Base-by-base conservation (phyloP, 2,888 invertebrate genomes). In the Eupeodes luniger region DNA sequence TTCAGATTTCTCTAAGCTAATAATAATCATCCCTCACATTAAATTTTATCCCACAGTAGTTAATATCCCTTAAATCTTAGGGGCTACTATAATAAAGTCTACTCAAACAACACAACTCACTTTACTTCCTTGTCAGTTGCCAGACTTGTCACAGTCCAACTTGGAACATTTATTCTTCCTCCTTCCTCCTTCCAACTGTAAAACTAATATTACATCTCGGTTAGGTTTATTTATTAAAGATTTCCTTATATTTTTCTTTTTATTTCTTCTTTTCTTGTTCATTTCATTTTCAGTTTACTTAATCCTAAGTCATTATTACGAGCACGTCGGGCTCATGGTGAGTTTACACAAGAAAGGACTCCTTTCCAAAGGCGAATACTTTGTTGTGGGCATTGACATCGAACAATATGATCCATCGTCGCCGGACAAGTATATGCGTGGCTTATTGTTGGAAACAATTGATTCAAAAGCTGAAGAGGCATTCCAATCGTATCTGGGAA, bases 371-470 rank as follows among this genome's bases (percentile, higher is more conserved):
- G 96, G 98, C n/a, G 97, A 98, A 92, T 99, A 98, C 92, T 98
- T 98, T 92, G 98, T 98, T 1, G 96, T 98, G 34, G 98, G 98
- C 6, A 97, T 98, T 7, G 97, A 98, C 91, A 96, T 98, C 14
- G 97, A 98, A 90, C 97, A 98, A 91, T 98, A 98, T 93, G 97
- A 98, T 91, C 94, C 95, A 3, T 94, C 95, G 34, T 95, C 96
- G 82, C 97, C 98, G 0, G 95, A 96, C 67, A 96, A 96, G 90
- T 98, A 98, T 93, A 94, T 98, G 36, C 95, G 96, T 72, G 98
- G 97, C 12, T 95, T 97, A 4, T 94, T 97, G 51, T 94, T 95
- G 72, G 96, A 96, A 67, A 91, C 91, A 82, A 91, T 90, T 59
- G 91, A 96, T 66, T 94, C 95, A 0, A 93, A 95, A 47, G 95